A percentile compares a stretch with the other conserved stretches of the same genome.
Evolutionary conservation across 2,888 invertebrate species (phyloP).

Genomic region (Itoplectis maculator): DNA sequence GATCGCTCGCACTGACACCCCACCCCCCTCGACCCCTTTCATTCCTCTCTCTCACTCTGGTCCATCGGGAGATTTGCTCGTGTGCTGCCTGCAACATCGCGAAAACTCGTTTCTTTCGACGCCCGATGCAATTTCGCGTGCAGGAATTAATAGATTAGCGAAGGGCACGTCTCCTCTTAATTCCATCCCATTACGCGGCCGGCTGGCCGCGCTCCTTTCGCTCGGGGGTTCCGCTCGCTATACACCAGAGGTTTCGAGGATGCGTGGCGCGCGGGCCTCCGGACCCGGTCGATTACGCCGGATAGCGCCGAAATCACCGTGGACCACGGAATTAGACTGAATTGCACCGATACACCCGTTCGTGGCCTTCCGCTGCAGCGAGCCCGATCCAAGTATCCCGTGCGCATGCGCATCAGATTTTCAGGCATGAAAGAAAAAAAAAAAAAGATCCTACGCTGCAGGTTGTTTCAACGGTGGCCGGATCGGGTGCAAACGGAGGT

Average conservation of each 20-base stretch:
- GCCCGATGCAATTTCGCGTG: conserved; percentile 78
- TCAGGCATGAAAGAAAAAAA: too few relatives aligned
- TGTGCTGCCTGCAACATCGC: conserved; percentile 58
- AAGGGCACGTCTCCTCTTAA: conserved; percentile 83
- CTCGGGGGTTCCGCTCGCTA: conserved; percentile 19
- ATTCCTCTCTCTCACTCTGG: conserved; percentile 19
- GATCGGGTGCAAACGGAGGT: too few relatives aligned
- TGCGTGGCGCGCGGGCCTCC: conserved; percentile 74
- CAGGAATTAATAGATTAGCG: conserved; percentile 83
- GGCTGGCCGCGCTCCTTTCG: conserved; percentile 47
- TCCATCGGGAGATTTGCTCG: conserved; percentile 8
- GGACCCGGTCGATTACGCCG: conserved; percentile 79
- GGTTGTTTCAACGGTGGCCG: too few relatives aligned
- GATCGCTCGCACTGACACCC: conserved; percentile 52
- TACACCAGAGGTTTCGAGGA: conserved; percentile 63
- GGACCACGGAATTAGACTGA: conserved; percentile 81
- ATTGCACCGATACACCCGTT: conserved; percentile 73
- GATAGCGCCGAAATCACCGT: conserved; percentile 81
- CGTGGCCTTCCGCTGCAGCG: conserved; percentile 7
- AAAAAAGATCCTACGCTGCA: too few relatives aligned
- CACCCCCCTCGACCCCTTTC: neutral
- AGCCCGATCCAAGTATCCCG: too few relatives aligned
- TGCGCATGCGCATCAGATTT: too few relatives aligned
- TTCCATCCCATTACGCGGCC: conserved; percentile 81
- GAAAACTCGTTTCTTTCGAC: conserved; percentile 80